These are phyloP conservation scores for Micropterix aruncella DNA, from an alignment of 2,888 invertebrate genomes.

Conservation along the genomic window DNA sequence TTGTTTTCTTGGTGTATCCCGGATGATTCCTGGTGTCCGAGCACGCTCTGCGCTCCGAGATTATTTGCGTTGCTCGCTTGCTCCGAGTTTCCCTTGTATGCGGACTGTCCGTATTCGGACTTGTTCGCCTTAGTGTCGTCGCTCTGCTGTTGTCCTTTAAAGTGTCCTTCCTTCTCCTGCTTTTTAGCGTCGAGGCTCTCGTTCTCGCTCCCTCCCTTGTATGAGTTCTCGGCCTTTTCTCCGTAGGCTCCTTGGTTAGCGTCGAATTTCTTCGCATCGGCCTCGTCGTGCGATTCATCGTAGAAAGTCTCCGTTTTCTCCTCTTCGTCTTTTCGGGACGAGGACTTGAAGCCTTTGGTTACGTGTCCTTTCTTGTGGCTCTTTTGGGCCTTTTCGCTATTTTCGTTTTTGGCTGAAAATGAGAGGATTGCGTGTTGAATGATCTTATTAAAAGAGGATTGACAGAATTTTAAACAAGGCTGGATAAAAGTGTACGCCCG, in stretches of 20 bases:
- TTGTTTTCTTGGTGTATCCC: slow-evolving; percentile 41
- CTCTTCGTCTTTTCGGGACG: slow-evolving; percentile 51
- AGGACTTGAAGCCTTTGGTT: slow-evolving; percentile 51
- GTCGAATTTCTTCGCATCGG: slow-evolving; percentile 39
- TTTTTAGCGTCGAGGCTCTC: slow-evolving; percentile 40
- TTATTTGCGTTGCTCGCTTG: slow-evolving; percentile 44
- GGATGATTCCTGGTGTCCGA: slow-evolving; percentile 45
- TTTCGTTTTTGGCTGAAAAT: slow-evolving; percentile 18
- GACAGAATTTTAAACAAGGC: too few species aligned
- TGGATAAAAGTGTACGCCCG: too few species aligned
- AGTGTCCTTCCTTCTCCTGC: slow-evolving; percentile 44
- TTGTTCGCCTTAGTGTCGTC: slow-evolving; percentile 45
- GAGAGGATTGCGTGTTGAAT: too few species aligned
- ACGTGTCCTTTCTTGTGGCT: slow-evolving; percentile 50
- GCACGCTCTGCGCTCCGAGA: slow-evolving; percentile 42
- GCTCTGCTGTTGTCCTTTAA: slow-evolving; percentile 36
- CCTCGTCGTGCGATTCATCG: slow-evolving; percentile 50
- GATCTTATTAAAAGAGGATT: too few species aligned
- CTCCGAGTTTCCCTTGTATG: slow-evolving; percentile 41
- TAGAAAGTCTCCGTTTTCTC: slow-evolving; percentile 50
- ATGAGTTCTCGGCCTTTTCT: slow-evolving; percentile 38
- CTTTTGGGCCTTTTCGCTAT: slow-evolving; percentile 37
- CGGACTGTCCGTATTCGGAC: slow-evolving; percentile 44
- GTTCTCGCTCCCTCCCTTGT: slow-evolving; percentile 45
- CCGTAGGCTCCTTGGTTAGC: slow-evolving; percentile 43